Evolutionary conservation across 2,113 vertebrate species (phyloP), one percentile per base, ranked within the genome.

Genomic region (Phaethon lepturus): DNA sequence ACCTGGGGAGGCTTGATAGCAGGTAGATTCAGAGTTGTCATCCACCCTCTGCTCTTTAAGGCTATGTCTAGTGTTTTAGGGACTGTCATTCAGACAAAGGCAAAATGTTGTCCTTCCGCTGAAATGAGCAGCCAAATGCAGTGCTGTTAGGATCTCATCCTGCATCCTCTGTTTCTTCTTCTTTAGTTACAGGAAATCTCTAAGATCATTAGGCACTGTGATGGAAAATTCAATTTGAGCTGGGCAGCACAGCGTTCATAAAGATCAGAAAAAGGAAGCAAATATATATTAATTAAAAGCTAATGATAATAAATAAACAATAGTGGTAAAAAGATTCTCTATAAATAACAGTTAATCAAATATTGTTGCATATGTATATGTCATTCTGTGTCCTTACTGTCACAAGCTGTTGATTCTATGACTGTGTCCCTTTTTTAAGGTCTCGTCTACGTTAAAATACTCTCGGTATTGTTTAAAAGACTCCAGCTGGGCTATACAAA

Each of bases 221-320:
- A 35, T 69, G 58, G 53, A 71, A 91, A 95, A 96, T 96, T 76
- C 40, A 94, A 79, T 93, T 66, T 83, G 58, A 68, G 50, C 44
- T 72, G 47, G 76, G 31, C 63, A 92, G 42, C 23, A 49, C 38
- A 77, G 23, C 33, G 10, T 69, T 66, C 47, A 55, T 77, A 67
- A 75, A 47, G 45, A 78, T 85, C 62, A 79, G 84, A 47, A 85
- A 86, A 90, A 83, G 85, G 78, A 95, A 92, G 38, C 29, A 73
- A 47, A 78, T 85, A 53, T 22, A 45, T 64, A 62, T 86, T 35
- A n/a, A 83, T 86, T 79, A 73, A 71, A 86, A 84, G 23, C 14
- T 80, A 90, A 82, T 82, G 10, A 85, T 60, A 67, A 77, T 74
- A 87, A 89, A 53, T 56, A 63, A 86, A 33, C 23, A 80, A 19